phyloP scores from a whole-genome alignment of 64 coral and sea anemone genomes.

The Montipora cactus region DNA sequence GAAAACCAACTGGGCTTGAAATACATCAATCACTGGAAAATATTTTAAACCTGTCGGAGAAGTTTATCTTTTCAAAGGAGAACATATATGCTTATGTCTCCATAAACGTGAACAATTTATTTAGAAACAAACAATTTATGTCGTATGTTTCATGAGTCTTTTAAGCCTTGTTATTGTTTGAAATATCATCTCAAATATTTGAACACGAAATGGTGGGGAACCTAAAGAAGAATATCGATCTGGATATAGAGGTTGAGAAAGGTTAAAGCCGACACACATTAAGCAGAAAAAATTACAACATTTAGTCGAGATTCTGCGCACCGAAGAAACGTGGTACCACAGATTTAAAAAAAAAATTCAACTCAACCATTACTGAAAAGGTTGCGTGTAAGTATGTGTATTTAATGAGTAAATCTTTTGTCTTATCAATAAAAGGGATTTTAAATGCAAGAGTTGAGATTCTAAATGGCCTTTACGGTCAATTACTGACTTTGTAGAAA shows the following conservation, averaged over 20 bases:
- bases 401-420: not conserved
- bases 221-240: not conserved
- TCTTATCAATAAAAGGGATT: conserved; percentile 37
- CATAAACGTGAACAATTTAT: too few species aligned
- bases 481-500: not conserved
- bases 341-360: not conserved
- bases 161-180: too few species aligned
- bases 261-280: not conserved
- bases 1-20: too few species aligned
- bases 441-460: not conserved
- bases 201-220: not conserved
- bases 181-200: too few species aligned
- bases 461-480: not conserved
- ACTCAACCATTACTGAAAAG: not conserved
- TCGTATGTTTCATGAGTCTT: too few species aligned
- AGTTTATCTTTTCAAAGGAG: too few species aligned
- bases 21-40: too few species aligned
- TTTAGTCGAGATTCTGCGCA: not conserved
- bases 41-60: too few species aligned
- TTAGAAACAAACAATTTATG: too few species aligned
- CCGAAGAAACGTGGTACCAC: not conserved
- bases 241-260: not conserved
- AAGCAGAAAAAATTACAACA: not conserved
- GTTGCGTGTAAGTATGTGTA: conserved; percentile 40
- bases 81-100: too few species aligned